A percentile compares a stretch with the other conserved stretches of the same genome.
Conservation (phyloP, 2,888 invertebrate genomes). For the Drosophila birchii region DNA sequence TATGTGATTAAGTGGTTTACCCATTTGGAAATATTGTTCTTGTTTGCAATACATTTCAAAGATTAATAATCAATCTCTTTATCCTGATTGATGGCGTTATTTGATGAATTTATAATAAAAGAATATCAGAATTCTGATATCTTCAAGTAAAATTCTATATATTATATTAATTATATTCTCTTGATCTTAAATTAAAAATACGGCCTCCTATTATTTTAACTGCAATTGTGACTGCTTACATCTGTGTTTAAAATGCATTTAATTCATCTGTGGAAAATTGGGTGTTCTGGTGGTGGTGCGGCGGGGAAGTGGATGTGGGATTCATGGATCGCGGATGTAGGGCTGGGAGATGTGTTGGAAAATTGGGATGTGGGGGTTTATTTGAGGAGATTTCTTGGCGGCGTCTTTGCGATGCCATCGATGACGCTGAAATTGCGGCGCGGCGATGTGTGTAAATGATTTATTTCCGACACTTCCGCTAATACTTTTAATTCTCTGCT, state of each 20-base stretch:
- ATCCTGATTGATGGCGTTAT: not conserved
- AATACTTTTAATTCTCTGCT: slow-evolving; percentile 44
- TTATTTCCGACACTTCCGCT: slow-evolving; percentile 71
- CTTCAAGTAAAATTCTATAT: not conserved
- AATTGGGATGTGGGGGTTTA: slow-evolving; percentile 2
- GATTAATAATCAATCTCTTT: not conserved
- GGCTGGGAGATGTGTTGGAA: slow-evolving; percentile 6
- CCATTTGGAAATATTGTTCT: not conserved
- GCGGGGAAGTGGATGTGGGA: slow-evolving; percentile 17
- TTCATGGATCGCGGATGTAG: slow-evolving; percentile 18
- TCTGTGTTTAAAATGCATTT: slow-evolving; percentile 52
- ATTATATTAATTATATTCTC: not conserved
- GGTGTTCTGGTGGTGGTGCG: slow-evolving; percentile 35
- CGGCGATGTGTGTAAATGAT: slow-evolving; percentile 57
- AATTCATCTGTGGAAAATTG: slow-evolving; percentile 68
- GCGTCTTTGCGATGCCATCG: slow-evolving; percentile 68
- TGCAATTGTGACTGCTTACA: slow-evolving; percentile 15
- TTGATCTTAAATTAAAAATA: not conserved
- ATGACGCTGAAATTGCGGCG: slow-evolving; percentile 31
- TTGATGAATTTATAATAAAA: not conserved
- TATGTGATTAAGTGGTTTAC: not conserved
- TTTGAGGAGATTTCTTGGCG: slow-evolving; percentile 34
- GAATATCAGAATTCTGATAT: not conserved
- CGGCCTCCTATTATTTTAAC: not conserved
- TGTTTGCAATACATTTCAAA: not conserved